Base-by-base conservation (phyloP, 2,113 vertebrate genomes). In the Pica pica region DNA sequence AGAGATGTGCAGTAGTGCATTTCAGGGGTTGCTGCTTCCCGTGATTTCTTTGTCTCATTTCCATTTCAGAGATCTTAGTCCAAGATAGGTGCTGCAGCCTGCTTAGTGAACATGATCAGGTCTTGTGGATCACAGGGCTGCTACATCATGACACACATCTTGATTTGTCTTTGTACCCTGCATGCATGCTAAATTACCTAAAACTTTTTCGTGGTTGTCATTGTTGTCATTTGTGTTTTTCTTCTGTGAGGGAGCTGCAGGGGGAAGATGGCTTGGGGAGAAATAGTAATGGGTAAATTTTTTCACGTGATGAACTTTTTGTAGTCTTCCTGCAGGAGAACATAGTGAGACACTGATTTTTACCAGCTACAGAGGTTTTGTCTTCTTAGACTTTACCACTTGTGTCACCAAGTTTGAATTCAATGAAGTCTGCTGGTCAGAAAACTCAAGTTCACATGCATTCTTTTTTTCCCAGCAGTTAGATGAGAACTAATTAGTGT, bases 401-500 rank as follows among this genome's bases (percentile, higher is more conserved):
- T 68, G 28, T 37, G 64, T 83, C 65, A 52, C 82, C n/a, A 50
- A n/a, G 57, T 94, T 94, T 78, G 85, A 53, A 78, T 96, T 93
- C 60, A 94, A 88, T 94, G 44, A 79, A 75, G 41, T 89, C 71
- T 55, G 37, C 49, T 74, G n/a, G 60, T 88, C 71, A 56, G 59
- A 68, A 93, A 91, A 56, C 71, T 83, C 24, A 37, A 39, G 77
- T 84, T 71, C 83, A 19, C 11, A 6, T 59, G 53, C 11, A 18
- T 80, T 85, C 59, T 63, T 78, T 91, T 84, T 90, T 83, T 57
- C 23, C 69, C 46, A 59, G 77, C 12, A 69, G 83, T 88, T 97
- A 81, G 69, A 78, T 78, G 83, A 94, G 69, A 95, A 30, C 85
- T 95, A 93, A 96, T 97, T 95, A 92, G 73, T 13, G 37, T 59